Percentiles rank a stretch among this genome's conserved stretches.
Conservation (phyloP, 1,140 invertebrate species). For the Coenobita brevimanus region DNA sequence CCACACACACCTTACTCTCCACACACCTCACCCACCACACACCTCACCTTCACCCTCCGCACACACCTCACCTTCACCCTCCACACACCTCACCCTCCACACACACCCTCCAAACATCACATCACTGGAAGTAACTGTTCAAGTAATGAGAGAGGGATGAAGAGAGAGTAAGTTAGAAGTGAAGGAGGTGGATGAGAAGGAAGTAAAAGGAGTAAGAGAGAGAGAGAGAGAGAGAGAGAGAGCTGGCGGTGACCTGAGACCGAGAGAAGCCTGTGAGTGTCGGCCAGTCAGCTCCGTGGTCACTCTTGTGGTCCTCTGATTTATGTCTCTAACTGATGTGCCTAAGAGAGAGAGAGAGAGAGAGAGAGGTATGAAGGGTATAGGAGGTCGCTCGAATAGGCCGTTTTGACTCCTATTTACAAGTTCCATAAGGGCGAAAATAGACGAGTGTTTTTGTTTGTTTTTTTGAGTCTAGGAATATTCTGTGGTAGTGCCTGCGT, state of each 20-base stretch:
- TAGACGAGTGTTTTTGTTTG: background rate
- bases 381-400: background rate
- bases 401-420: background rate
- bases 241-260: background rate
- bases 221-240: background rate
- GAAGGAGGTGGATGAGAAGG: background rate
- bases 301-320: conserved; percentile 60
- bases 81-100: no score
- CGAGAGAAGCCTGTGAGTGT: background rate
- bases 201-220: background rate
- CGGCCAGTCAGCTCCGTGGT: conserved; percentile 30
- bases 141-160: background rate
- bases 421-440: background rate
- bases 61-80: no score
- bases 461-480: conserved; percentile 53
- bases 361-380: background rate
- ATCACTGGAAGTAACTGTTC: background rate
- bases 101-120: no score
- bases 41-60: no score
- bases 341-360: conserved; percentile 35
- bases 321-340: conserved; percentile 56
- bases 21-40: no score
- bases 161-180: background rate
- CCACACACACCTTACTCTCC: no score
- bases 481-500: conserved; percentile 57